Base-by-base conservation (phyloP, 2,113 vertebrate species). In the Ivindomyrus marchei region DNA sequence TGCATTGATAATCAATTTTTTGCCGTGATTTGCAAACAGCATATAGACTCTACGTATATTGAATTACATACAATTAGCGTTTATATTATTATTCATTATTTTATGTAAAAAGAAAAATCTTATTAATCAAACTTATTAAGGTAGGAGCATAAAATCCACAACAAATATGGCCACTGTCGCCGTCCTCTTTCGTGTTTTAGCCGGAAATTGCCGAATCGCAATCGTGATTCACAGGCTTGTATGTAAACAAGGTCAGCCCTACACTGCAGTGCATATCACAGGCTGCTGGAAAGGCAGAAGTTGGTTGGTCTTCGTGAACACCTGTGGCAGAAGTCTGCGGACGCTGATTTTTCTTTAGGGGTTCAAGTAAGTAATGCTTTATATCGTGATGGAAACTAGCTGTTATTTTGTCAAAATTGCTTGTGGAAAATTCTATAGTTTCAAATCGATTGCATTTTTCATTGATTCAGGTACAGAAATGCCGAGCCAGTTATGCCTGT, bases 221-320 rank as follows among this genome's bases (percentile, higher is more conserved):
- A 49, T 87, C 53, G 45, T 31, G 5, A 13, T 27, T 56, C 58
- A 47, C 49, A 7, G 66, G 42, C 90, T 31, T 53, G 21, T 88
- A 85, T 58, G 90, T 90, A 90, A 90, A 90, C 90, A 90, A 88
- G 87, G 87, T 88, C 87, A 90, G 87, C 53, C 17, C n/a, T 53
- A 39, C 15, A 31, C 39, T n/a, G 50, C 87, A 47, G 50, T 47
- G 62, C 88, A 88, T 31, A 66, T 15, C 53, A 15, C 53, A n/a
- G 46, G 9, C 24, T 47, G 52, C 4, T 27, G 52, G n/a, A 36
- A 21, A 8, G 52, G 53, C 39, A n/a, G 19, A n/a, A 85, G 87
- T 6, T 85, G 27, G 50, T 4, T 47, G 10, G 19, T 80, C 2
- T 36, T 52, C 13, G 27, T 62, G 49, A 27, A 47, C 80, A 89